Evolutionary conservation across 2,113 vertebrate genomes (phyloP).

Genomic region (Ibidorhyncha struthersii): DNA sequence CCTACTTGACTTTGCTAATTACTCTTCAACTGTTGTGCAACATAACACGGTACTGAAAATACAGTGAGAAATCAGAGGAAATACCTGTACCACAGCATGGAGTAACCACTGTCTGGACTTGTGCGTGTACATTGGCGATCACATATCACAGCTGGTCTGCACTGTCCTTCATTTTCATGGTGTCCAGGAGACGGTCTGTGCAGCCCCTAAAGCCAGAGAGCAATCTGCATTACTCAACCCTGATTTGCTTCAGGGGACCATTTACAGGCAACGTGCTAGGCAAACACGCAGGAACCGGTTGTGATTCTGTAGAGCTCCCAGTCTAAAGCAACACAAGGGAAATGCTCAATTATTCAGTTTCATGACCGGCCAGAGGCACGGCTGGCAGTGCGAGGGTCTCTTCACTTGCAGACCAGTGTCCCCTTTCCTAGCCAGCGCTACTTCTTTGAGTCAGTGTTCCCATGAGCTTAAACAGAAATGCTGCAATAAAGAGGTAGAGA

Average conservation of each 20-base stretch:
- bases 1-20: not conserved
- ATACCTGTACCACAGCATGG: not conserved
- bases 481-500: not conserved
- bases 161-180: not conserved
- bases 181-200: fast-evolving
- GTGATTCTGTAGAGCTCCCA: not conserved
- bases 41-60: not conserved
- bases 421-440: not conserved
- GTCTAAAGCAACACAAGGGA: not conserved
- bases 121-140: fast-evolving
- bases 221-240: not conserved
- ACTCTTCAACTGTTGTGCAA: not conserved
- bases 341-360: not conserved
- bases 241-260: not conserved
- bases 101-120: not conserved
- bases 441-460: not conserved
- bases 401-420: not conserved
- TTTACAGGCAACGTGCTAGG: not conserved
- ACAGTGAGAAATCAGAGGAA: not conserved
- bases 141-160: too few species aligned
- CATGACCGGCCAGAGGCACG: not conserved
- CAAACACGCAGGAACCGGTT: not conserved
- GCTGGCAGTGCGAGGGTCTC: not conserved
- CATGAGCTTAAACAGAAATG: not conserved
- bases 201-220: not conserved